phyloP scores from a whole-genome alignment of 1,140 invertebrate species.

The Atopsyche davidsoni region DNA sequence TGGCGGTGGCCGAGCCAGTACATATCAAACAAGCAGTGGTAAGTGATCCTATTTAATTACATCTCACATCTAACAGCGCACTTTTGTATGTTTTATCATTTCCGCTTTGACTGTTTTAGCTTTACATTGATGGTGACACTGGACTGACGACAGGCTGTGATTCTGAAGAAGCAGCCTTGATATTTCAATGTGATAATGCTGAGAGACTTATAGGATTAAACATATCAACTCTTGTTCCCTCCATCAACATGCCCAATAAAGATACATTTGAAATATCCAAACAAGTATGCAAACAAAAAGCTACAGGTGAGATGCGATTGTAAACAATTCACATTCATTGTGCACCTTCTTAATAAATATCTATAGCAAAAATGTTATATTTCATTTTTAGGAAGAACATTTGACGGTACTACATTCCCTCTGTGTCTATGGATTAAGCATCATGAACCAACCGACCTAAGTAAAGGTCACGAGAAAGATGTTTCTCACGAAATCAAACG shows the following conservation, averaged over 20 bases:
- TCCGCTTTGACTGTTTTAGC: constrained; percentile 29
- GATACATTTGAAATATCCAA: constrained; percentile 39
- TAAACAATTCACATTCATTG: constrained; percentile 3
- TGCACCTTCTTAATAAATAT: not conserved
- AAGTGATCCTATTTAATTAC: constrained; percentile 28
- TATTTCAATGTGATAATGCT: constrained; percentile 47
- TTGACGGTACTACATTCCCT: constrained; percentile 57
- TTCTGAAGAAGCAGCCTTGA: constrained; percentile 39
- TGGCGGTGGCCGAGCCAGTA: constrained; percentile 60
- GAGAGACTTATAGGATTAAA: constrained; percentile 46
- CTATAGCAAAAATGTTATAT: not conserved
- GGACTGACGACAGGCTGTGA: constrained; percentile 45
- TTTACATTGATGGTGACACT: constrained; percentile 44
- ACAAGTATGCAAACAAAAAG: constrained; percentile 51
- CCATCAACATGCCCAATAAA: constrained; percentile 44
- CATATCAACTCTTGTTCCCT: constrained; percentile 46
- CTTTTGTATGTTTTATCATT: constrained; percentile 5
- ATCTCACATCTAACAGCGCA: not conserved
- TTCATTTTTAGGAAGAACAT: constrained; percentile 46
- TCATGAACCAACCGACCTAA: constrained; percentile 22
- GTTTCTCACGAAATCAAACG: constrained; percentile 35
- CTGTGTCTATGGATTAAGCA: constrained; percentile 53
- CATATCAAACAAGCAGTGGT: constrained; percentile 46
- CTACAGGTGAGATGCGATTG: constrained; percentile 42
- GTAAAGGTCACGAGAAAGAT: constrained; percentile 25